Conservation (phyloP, 1,140 invertebrate genomes). For the Micrasema minimum region DNA sequence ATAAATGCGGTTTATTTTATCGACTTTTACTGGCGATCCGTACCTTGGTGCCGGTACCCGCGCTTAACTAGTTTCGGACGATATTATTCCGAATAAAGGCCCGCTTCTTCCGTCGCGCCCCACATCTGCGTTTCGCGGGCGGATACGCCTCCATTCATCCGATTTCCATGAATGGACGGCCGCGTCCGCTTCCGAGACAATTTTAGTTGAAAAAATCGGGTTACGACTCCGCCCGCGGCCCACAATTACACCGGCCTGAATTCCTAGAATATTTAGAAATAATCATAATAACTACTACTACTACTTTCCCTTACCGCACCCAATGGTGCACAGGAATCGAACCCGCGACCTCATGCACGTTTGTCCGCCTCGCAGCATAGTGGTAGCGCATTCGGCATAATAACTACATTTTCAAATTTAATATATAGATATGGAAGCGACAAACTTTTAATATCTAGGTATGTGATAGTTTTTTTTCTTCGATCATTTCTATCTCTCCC, state of each 20-base stretch:
- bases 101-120: not conserved
- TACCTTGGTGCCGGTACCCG: not conserved
- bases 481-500: no score
- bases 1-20: no score
- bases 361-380: not conserved
- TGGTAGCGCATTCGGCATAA: no score
- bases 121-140: slow-evolving; percentile 4
- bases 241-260: not conserved
- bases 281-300: slow-evolving; percentile 10
- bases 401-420: no score
- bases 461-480: no score
- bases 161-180: slow-evolving; percentile 16
- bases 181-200: not conserved
- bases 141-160: slow-evolving; percentile 14
- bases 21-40: no score
- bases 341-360: no score
- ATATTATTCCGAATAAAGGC: not conserved
- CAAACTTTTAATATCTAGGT: no score
- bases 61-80: not conserved
- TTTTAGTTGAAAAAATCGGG: slow-evolving; percentile 2
- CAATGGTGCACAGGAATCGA: not conserved
- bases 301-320: no score
- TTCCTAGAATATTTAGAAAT: slow-evolving; percentile 8
- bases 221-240: slow-evolving; percentile 9
- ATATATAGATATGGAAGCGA: no score